A percentile compares a stretch with the other conserved stretches of the same genome.
Evolutionary conservation across 2,797 vertebrate genomes (phyloP).

Genomic region (Pipistrellus pipistrellus): DNA sequence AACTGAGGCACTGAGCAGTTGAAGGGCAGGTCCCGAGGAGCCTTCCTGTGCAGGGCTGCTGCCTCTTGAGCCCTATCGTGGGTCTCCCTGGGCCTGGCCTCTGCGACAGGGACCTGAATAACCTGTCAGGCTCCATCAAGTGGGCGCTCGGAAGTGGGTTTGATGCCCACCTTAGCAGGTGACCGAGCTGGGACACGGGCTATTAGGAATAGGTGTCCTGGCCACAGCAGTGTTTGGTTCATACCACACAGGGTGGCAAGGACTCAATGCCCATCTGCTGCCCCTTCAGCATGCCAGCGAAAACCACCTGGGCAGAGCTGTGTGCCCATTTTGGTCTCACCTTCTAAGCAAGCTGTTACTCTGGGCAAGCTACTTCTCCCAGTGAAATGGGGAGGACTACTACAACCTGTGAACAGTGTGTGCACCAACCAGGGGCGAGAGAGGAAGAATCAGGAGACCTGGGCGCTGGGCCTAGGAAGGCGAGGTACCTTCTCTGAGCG

Average conservation of each 20-base stretch:
- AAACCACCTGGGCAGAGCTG: not conserved
- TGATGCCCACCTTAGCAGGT: not conserved
- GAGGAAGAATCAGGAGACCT: not conserved
- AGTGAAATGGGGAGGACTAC: not conserved
- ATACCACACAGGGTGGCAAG: not conserved
- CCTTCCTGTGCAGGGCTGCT: not conserved
- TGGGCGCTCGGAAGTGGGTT: not conserved
- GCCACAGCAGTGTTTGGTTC: not conserved
- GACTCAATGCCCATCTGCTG: not conserved
- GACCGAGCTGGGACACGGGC: not conserved
- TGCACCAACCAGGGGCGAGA: not conserved
- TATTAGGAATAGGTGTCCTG: not conserved
- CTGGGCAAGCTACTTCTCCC: slow-evolving; percentile 1
- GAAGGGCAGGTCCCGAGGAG: not conserved
- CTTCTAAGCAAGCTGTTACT: not conserved
- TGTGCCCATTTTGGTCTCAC: not conserved
- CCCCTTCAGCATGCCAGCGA: not conserved
- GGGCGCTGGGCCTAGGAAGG: not conserved
- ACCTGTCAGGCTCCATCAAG: not conserved
- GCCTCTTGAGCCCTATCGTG: not conserved
- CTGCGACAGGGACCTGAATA: not conserved
- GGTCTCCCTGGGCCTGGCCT: not conserved
- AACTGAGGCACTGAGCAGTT: not conserved
- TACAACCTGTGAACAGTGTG: not conserved
- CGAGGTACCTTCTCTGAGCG: not conserved